Evolutionary conservation across 37 sponge, comb jelly and placozoan species (phyloP), one percentile per base, ranked within the genome.

Genomic region (Aplysina aerophoba): DNA sequence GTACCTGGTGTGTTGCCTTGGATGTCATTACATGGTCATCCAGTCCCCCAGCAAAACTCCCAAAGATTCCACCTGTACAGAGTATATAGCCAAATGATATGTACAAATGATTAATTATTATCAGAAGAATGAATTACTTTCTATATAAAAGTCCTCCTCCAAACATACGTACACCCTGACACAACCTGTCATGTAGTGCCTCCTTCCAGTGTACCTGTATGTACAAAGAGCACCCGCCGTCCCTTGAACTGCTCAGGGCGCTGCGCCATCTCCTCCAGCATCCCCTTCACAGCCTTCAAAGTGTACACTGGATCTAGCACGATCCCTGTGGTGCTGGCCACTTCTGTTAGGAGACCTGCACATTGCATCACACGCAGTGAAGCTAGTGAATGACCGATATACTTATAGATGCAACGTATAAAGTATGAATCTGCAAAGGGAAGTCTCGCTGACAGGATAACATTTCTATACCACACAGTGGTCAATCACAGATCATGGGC

Each of bases 221-320:
- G 97, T n/a, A 96, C 80, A 83, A 78, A 96, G 54, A 96, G 86
- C 22, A 96, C 62, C n/a, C 89, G 81, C 22, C 67, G 79, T 14
- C 97, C 97, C 20, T 61, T 40, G 81, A 96, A 96, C 15, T 90
- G 41, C 40, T 44, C 37, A 12, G 97, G 97, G 44, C 91, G 89
- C 1, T 24, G 74, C 35, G 59, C 19, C 83, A 94, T 83, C 78
- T 94, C 96, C 15, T n/a, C n/a, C 55, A 94, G 81, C 95, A 96
- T 85, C 0, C 97, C 97, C 6, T 81, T 59, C 35, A 89, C 96
- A 28, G 92, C 93, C 65, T 96, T 96, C n/a, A 87, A 61, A 2
- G 95, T 96, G 69, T 92, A 96, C 27, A 86, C 87, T 4, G 86
- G 95, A 58, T 96, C 97, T 19, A 96, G 83, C 19, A 85, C 22